These are phyloP conservation scores for Pemphigus obesinymphae DNA, from an alignment of 1,140 invertebrate genomes.

Conservation along the genomic window DNA sequence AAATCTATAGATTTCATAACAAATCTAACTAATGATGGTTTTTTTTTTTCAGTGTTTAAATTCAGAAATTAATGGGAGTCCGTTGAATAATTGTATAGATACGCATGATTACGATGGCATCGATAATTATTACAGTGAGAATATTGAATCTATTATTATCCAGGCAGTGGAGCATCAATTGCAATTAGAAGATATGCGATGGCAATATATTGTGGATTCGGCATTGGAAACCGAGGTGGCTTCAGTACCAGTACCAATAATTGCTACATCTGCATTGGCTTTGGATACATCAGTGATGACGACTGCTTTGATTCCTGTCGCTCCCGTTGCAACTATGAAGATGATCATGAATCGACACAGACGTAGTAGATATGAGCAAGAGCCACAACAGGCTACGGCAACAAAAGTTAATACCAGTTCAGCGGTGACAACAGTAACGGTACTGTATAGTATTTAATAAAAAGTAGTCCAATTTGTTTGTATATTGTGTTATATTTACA, in stretches of 20 bases:
- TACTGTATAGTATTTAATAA: background rate
- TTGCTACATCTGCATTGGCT: background rate
- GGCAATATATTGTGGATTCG: background rate
- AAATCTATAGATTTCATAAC: background rate
- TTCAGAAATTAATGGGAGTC: background rate
- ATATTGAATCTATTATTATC: background rate
- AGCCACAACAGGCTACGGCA: background rate
- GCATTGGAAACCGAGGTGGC: background rate
- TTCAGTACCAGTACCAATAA: background rate
- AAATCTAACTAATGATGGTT: background rate
- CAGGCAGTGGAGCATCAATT: background rate
- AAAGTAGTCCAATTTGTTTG: background rate
- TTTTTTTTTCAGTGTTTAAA: background rate
- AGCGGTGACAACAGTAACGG: background rate
- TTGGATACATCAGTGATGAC: background rate
- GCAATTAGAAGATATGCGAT: background rate
- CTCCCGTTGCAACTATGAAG: background rate
- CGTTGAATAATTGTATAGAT: background rate
- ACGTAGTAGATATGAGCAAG: constrained; percentile 23
- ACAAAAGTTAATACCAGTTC: background rate
- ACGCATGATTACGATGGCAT: background rate
- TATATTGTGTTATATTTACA: too few species aligned
- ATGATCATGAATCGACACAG: constrained; percentile 8
- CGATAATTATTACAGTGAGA: background rate
- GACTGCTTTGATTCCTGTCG: too few species aligned